A percentile compares a stretch with the other conserved stretches of the same genome.
Evolutionary conservation across 2,888 invertebrate genomes (phyloP).

Genomic region (Galerucella pusilla): DNA sequence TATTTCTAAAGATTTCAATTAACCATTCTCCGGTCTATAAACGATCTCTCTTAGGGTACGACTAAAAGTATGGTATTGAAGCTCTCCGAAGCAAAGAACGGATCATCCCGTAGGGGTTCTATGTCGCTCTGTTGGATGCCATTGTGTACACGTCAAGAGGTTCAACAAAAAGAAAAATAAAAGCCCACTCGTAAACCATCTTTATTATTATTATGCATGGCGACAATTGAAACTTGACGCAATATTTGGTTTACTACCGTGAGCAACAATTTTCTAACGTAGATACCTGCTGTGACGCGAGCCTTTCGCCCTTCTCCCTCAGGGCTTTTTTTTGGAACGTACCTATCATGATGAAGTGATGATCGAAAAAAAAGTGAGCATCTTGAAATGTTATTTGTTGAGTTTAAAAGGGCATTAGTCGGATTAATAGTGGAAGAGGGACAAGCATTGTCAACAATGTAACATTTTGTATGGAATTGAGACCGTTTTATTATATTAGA

Average conservation of each 20-base stretch:
- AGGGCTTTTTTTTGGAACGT: constrained; percentile 23
- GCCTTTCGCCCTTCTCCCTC: constrained; percentile 28
- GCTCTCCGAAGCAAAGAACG: constrained; percentile 41
- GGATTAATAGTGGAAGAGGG: background rate
- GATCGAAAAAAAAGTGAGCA: constrained; percentile 12
- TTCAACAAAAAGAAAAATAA: constrained; percentile 52
- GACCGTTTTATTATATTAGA: no score
- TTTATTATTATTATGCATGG: constrained; percentile 62
- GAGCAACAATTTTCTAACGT: constrained; percentile 39
- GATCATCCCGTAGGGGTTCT: constrained; percentile 55
- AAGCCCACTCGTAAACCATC: constrained; percentile 64
- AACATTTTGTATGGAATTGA: no score
- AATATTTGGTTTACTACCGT: constrained; percentile 56
- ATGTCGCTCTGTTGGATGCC: constrained; percentile 62
- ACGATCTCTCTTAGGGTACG: constrained; percentile 1
- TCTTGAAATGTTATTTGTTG: background rate
- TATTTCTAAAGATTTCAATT: constrained; percentile 2
- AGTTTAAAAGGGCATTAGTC: background rate
- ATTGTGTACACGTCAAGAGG: constrained; percentile 65
- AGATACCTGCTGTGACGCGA: constrained; percentile 42
- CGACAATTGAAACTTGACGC: constrained; percentile 60
- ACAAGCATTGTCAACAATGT: no score
- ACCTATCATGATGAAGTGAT: constrained; percentile 7
- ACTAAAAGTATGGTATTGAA: constrained; percentile 22
- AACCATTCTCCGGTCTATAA: constrained; percentile 8